A percentile compares a stretch with the other conserved stretches of the same genome.
These are phyloP conservation scores for Parazoanthus atlanticus DNA, from an alignment of 92 coral and sea anemone genomes.

Conservation along the genomic window DNA sequence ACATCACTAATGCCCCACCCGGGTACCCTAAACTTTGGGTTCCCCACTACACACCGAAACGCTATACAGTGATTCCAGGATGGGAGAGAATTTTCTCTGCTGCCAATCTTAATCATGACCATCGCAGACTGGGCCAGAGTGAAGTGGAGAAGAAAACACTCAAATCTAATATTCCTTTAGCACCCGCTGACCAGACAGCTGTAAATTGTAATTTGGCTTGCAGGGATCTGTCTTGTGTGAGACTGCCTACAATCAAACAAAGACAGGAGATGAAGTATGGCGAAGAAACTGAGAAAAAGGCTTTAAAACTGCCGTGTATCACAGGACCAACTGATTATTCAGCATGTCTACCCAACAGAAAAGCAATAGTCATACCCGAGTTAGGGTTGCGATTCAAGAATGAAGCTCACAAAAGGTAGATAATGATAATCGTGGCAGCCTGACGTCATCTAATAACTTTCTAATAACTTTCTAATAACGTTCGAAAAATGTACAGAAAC, in stretches of 20 bases:
- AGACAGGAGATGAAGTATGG: background rate
- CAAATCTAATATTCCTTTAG: background rate
- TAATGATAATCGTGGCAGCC: too few species aligned
- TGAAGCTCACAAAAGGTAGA: constrained; percentile 73
- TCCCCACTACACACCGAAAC: constrained; percentile 35
- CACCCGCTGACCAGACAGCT: constrained; percentile 14
- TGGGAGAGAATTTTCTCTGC: background rate
- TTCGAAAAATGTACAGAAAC: too few species aligned
- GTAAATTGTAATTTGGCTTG: background rate
- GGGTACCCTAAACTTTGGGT: constrained; percentile 36
- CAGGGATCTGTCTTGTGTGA: background rate
- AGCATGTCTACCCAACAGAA: background rate
- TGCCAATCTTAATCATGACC: background rate
- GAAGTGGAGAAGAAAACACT: background rate
- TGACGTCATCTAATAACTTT: too few species aligned
- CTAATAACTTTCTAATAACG: too few species aligned
- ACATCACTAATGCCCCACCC: constrained; percentile 35
- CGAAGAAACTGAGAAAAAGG: background rate
- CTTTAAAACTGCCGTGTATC: constrained; percentile 11
- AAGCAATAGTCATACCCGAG: constrained; percentile 14
- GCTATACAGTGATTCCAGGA: constrained; percentile 21
- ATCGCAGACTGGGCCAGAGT: background rate
- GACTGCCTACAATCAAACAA: background rate
- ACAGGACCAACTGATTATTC: background rate
- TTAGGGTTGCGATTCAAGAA: constrained; percentile 60